Evolutionary conservation across 2,113 vertebrate species (phyloP).

Genomic region (Ageneiosus marmoratus): DNA sequence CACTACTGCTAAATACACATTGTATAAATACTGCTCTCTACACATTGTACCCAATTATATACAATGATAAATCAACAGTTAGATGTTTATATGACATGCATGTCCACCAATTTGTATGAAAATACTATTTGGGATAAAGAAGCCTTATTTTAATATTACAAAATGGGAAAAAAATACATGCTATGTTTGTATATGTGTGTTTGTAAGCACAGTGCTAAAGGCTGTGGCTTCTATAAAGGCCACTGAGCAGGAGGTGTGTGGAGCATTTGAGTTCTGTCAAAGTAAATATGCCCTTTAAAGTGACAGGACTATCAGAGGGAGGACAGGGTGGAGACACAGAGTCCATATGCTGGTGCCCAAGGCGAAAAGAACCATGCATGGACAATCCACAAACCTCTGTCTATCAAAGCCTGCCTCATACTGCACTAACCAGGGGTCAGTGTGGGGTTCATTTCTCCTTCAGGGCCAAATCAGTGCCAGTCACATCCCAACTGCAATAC

Average conservation of each 20-base stretch:
- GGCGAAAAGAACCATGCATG: constrained; percentile 9
- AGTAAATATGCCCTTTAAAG: constrained; percentile 32
- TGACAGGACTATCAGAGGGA: constrained; percentile 26
- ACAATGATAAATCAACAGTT: no score
- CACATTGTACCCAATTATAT: background rate
- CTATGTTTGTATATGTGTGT: background rate
- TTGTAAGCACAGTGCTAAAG: constrained; percentile 5
- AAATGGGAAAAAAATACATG: background rate
- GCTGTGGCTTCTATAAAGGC: constrained; percentile 19
- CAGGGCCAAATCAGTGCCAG: constrained; percentile 1
- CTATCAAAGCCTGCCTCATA: constrained; percentile 6
- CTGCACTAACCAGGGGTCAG: constrained; percentile 31
- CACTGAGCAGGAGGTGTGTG: constrained; percentile 26
- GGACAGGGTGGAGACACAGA: background rate
- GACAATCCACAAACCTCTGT: background rate
- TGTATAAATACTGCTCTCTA: no score
- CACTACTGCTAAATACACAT: background rate
- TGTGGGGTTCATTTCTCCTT: constrained; percentile 24
- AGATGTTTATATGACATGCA: background rate
- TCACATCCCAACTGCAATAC: constrained; percentile 5
- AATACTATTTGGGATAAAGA: background rate
- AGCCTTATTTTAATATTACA: background rate
- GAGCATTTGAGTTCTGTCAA: constrained; percentile 45
- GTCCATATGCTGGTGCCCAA: constrained; percentile 26
- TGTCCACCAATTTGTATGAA: background rate